Evolutionary conservation across 2,888 invertebrate species (phyloP).

Genomic region (Melieria picta): DNA sequence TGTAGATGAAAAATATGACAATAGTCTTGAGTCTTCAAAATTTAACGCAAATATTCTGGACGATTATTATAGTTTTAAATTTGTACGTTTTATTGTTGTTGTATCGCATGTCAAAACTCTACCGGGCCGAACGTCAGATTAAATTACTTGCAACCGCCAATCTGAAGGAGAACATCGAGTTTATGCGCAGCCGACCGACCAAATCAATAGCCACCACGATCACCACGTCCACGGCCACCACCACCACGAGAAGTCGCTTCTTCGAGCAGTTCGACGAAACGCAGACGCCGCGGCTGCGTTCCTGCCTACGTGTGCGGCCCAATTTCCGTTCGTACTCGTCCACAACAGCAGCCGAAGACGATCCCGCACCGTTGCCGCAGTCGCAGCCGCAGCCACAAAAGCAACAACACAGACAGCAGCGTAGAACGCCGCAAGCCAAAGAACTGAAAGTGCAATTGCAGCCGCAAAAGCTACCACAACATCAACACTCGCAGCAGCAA

Average conservation of each 20-base stretch:
- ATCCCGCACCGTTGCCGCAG: not conserved
- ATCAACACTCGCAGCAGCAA: not conserved
- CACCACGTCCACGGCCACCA: constrained; percentile 6
- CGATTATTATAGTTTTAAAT: constrained; percentile 38
- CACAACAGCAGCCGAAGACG: constrained; percentile 19
- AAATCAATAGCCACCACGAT: not conserved
- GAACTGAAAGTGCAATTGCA: constrained; percentile 18
- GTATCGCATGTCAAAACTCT: constrained; percentile 40
- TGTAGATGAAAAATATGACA: constrained; percentile 37
- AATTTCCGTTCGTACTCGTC: constrained; percentile 27
- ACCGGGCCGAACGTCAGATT: constrained; percentile 37
- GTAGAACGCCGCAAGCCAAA: not conserved
- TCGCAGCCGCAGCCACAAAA: constrained; percentile 8
- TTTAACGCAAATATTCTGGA: constrained; percentile 45
- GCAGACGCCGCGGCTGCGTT: constrained; percentile 15
- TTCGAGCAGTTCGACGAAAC: constrained; percentile 22
- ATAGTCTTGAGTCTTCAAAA: constrained; percentile 44
- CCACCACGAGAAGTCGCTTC: constrained; percentile 20
- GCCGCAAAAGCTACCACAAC: not conserved
- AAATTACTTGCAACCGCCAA: constrained; percentile 37
- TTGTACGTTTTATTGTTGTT: constrained; percentile 41
- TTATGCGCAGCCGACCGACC: constrained; percentile 24
- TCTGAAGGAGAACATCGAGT: constrained; percentile 38
- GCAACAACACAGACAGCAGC: not conserved
- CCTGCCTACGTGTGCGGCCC: constrained; percentile 10